Base-by-base conservation (phyloP, 2,888 invertebrate species). In the Tigriopus californicus region DNA sequence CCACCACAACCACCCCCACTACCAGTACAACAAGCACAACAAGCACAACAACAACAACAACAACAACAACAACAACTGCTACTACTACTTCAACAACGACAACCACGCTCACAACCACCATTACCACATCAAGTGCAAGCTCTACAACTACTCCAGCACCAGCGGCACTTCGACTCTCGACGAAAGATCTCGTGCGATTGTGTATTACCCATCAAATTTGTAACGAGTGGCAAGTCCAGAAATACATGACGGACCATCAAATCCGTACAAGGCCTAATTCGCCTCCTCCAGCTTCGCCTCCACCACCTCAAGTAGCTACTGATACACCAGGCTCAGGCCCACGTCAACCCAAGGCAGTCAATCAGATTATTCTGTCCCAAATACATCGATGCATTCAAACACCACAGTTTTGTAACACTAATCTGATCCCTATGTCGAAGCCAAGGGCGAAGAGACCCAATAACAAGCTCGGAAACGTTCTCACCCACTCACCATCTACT, bases 141-240 rank as follows among this genome's bases (percentile, higher is more conserved):
- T n/a, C 55, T 4, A 55, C 55, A 2, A 55, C 55, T 6, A 55
- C 55, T 41, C 10, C 47, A 47, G 15, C 49, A 49, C 8, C 49
- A 18, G 5, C 49, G 15, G 4, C 49, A 20, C 33, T 8, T 8
- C 33, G 8, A 33, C 33, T 33, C 4, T 33, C 33, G 33, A 33
- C 33, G 8, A 33, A 33, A 33, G 33, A 33, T 8, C 33, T 33
- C 3, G 33, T 33, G 33, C 3, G 33, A 33, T 33, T 33, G 33
- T 33, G 33, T 33, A 3, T 33, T 8, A 33, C 33, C 11, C 49
- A 49, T 18, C 20, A 22, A 49, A 49, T 49, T 49, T 49, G 49
- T 22, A 22, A 49, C 22, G 22, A 12, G 13, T 22, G 12, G 22
- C 12, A 12, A 33, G 8, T 33, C 8, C 33, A 33, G 33, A 33